Base-by-base conservation (phyloP, 2,113 vertebrate genomes). In the Centrocercus urophasianus region DNA sequence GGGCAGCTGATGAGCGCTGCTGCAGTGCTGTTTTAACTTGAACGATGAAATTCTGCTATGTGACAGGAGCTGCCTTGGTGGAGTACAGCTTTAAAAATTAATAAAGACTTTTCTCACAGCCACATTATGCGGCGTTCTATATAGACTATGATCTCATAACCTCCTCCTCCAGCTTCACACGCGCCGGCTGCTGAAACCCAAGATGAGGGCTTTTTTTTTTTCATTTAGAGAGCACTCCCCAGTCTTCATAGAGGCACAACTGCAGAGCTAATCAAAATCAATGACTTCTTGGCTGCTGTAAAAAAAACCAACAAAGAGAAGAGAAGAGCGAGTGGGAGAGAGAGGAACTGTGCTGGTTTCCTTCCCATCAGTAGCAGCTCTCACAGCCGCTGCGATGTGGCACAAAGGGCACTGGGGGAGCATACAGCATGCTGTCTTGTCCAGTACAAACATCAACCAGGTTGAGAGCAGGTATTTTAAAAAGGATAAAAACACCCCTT, bases 401-500 rank as follows among this genome's bases (percentile, higher is more conserved):
- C 13, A 34, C 38, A 73, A 84, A 76, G 80, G 77, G 93, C 17
- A 3, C 78, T 57, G 88, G 94, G 90, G 93, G 71, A 92, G 72
- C 27, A 84, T 11, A 85, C 67, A 57, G 96, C 96, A 88, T 89
- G 96, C 95, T 63, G 88, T 60, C 61, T 83, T 93, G 89, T 67
- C 95, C 84, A 74, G 82, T 96, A 97, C 96, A 97, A 97, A 97
- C 83, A 86, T 85, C 93, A 75, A 72, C 81, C 89, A 27, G 96
- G 96, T 94, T 94, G 64, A 80, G 91, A 96, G 70, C 91, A 93
- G 95, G 20, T 89, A 42, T 48, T 32, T 66, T 86, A 97, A 93
- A 97, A 97, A 97, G 93, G 97, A 94, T 97, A 98, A 97, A 98
- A 97, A 96, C 95, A 96, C 84, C 93, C 96, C 96, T 94, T 89